Base-by-base conservation (phyloP, 2,888 invertebrate species). In the Lamellibrachia satsuma region DNA sequence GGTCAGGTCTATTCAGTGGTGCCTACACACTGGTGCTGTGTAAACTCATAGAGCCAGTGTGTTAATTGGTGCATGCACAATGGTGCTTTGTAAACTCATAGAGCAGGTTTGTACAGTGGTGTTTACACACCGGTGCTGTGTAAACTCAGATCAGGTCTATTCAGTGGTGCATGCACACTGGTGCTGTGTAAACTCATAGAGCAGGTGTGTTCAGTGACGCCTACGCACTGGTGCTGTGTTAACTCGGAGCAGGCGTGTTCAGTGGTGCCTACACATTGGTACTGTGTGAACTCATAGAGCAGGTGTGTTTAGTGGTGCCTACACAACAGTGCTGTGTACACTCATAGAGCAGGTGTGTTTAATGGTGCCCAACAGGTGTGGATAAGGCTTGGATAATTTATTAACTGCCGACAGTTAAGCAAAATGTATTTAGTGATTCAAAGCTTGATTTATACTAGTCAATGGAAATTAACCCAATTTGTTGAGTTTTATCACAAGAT, bases 241-340 rank as follows among this genome's bases (percentile, higher is more conserved):
- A 60, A 60, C 60, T 60, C 60, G 22, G 60, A 60, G 60, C 60
- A 60, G 60, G 6, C 22, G 60, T 60, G 60, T 60, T 60, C 96
- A 98, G 98, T 95, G 98, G 99, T 52, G 97, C 98, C 1, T 99
- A 99, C 95, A 97, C 98, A 90, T 99, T 99, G 0, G 95, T 97
- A 39, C 96, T 97, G 39, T 97, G 97, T 94, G 97, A 97, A 94
- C 94, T 97, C 7, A 96, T 97, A 9, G 97, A 97, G 93, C 96
- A 97, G 95, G 96, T 97, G 94, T 7, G 55, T 60, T 60, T 15
- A 7, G 60, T 60, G 60, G 60, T 60, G 60, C 8, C 11, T 60
- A 60, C 60, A 60, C 60, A 60, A 11, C 60, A 60, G 60, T 60
- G 60, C 60, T 60, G 60, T 60, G 60, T 60, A 60, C 11, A 60